These are phyloP conservation scores for Tringa solitaria DNA, from an alignment of 2,113 vertebrate genomes.

Conservation along the genomic window DNA sequence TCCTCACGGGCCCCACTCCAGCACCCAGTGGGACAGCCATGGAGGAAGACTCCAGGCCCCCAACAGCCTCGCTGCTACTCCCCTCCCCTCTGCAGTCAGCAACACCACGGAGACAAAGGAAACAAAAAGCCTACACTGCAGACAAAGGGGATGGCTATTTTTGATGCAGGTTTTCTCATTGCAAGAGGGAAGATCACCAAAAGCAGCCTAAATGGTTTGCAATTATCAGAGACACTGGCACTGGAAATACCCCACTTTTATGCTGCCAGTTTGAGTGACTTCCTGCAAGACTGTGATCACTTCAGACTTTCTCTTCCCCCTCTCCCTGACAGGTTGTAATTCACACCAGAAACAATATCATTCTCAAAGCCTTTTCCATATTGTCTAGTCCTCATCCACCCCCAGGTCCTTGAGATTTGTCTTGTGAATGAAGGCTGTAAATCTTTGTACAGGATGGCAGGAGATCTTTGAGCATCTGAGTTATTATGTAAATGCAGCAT, in stretches of 20 bases:
- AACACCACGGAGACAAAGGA: rapidly evolving
- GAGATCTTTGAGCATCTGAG: not conserved
- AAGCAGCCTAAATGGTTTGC: not conserved
- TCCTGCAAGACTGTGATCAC: not conserved
- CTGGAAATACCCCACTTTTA: not conserved
- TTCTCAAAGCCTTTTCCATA: slow-evolving; percentile 22
- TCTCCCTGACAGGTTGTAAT: slow-evolving; percentile 9
- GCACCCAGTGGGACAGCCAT: not conserved
- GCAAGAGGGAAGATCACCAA: not conserved
- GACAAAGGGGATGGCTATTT: not conserved
- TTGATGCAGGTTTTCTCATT: not conserved
- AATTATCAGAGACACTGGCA: not conserved
- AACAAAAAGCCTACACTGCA: not conserved
- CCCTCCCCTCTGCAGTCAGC: not conserved
- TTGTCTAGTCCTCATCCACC: not conserved
- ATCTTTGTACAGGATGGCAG: not conserved
- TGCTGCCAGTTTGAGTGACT: not conserved
- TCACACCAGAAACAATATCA: slow-evolving; percentile 1
- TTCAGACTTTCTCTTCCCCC: not conserved
- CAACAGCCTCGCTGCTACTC: not conserved
- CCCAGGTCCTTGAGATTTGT: not conserved
- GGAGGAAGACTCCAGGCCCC: not conserved
- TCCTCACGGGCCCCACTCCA: not conserved
- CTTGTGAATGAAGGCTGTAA: slow-evolving; percentile 20
- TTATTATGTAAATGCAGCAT: slow-evolving; percentile 4